Conservation (phyloP, 2,113 vertebrate species). For the Oreocharis arfaki region DNA sequence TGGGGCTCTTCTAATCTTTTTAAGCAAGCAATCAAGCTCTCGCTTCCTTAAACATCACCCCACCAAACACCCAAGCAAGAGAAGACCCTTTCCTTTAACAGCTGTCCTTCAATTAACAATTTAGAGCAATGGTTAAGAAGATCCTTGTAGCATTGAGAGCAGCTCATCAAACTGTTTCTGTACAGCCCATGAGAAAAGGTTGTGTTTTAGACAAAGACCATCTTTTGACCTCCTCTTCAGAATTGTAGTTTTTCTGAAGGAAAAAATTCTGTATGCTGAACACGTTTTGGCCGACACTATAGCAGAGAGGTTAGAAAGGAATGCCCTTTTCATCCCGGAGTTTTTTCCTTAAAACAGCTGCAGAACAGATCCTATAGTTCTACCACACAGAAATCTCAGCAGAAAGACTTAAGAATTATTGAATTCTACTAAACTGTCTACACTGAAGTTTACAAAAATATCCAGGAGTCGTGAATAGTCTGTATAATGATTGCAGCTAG, state of each 20-base stretch:
- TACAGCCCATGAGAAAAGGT: not conserved
- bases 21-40: not conserved
- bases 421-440: not conserved
- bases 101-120: not conserved
- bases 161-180: not conserved
- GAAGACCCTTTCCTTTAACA: not conserved
- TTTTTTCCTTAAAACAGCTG: not conserved
- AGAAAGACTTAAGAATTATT: not conserved
- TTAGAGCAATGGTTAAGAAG: not conserved
- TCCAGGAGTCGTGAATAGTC: not conserved
- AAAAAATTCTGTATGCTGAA: not conserved
- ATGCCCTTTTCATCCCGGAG: not conserved
- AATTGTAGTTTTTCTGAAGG: not conserved
- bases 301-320: not conserved
- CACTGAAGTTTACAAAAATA: not conserved
- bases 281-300: rapidly evolving
- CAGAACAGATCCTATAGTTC: not conserved
- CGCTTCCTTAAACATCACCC: not conserved
- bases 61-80: not conserved
- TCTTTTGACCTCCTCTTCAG: not conserved
- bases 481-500: too few relatives aligned
- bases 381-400: not conserved
- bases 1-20: not conserved
- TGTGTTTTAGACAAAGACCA: not conserved
- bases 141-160: not conserved